Base-by-base conservation (phyloP, 2,888 invertebrate species). In the Phragmatobia fuliginosa region DNA sequence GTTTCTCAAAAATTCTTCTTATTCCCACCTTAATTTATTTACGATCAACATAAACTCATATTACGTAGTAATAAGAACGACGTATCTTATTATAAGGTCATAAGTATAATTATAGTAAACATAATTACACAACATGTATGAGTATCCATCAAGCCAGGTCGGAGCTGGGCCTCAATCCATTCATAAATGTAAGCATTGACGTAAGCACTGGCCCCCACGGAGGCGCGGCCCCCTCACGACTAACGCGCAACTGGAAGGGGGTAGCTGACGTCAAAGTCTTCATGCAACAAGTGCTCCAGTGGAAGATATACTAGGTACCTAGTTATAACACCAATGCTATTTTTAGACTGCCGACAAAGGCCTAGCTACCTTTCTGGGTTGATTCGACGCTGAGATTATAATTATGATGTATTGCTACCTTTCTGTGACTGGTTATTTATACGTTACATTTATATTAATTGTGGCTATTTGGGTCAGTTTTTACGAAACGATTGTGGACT, bases 201-300 rank as follows among this genome's bases (percentile, higher is more conserved):
- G 94, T 94, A 94, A 94, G 90, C 86, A 85, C 84, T 84, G 76
- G 82, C 89, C 88, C 85, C 81, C 85, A 78, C 79, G 91, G 89
- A 87, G 92, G 90, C 88, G 88, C 90, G 88, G 84, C 75, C 78
- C 89, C 88, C 87, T 85, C 77, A 77, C 74, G 77, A 72, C 79
- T 77, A 82, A 72, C 82, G 78, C 82, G 84, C 80, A 80, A 79
- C 79, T 83, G 88, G 87, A 81, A 85, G 83, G 88, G 90, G 80
- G 88, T 90, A 81, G 79, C 84, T 94, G 94, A 94, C 94, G 94
- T 94, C 94, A 94, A 93, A 82, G 83, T 82, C 76, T 86, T 83
- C 86, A 88, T 91, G 94, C 94, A 94, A 94, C 94, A 94, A 94
- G 94, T 94, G 92, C 87, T 88, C 80, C 83, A 74, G 88, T 88